A percentile compares a stretch with the other conserved stretches of the same genome.
Evolutionary conservation across 2,797 vertebrate genomes (phyloP).

Genomic region (Falco concolor): DNA sequence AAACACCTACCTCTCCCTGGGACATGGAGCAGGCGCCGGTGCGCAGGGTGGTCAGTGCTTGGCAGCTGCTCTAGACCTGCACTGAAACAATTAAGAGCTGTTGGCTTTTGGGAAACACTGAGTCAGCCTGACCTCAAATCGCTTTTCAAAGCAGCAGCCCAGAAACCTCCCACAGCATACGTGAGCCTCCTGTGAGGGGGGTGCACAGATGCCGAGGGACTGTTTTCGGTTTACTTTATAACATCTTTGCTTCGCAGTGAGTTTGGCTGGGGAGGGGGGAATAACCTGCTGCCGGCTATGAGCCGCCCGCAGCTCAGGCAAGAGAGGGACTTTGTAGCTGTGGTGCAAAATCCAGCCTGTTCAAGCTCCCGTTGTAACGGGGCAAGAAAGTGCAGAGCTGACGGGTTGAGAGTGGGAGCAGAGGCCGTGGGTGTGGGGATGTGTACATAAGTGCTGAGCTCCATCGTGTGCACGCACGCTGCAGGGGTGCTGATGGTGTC

Average conservation of each 20-base stretch:
- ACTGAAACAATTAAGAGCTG: not conserved
- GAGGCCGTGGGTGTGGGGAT: not conserved
- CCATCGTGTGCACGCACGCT: accelerated
- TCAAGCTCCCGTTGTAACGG: accelerated
- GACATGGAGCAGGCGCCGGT: accelerated
- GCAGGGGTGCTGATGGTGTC: not conserved
- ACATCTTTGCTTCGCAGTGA: accelerated
- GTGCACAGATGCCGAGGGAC: not conserved
- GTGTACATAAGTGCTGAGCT: not conserved
- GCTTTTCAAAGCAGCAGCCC: not conserved
- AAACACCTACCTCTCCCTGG: not conserved
- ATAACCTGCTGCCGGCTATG: not conserved
- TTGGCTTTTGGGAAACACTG: not conserved
- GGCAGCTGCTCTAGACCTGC: not conserved
- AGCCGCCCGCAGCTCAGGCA: accelerated
- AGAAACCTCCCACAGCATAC: not conserved
- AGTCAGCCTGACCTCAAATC: conserved; percentile 25
- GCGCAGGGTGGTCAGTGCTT: accelerated
- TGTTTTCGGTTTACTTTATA: not conserved
- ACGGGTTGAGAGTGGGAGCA: not conserved
- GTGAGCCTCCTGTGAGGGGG: not conserved
- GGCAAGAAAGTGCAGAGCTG: not conserved
- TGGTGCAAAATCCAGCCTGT: not conserved
- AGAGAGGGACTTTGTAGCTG: not conserved
- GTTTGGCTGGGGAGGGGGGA: too few relatives aligned